A percentile compares a stretch with the other conserved stretches of the same genome.
Conservation (phyloP, 2,113 vertebrate species). For the Blennius ocellaris region DNA sequence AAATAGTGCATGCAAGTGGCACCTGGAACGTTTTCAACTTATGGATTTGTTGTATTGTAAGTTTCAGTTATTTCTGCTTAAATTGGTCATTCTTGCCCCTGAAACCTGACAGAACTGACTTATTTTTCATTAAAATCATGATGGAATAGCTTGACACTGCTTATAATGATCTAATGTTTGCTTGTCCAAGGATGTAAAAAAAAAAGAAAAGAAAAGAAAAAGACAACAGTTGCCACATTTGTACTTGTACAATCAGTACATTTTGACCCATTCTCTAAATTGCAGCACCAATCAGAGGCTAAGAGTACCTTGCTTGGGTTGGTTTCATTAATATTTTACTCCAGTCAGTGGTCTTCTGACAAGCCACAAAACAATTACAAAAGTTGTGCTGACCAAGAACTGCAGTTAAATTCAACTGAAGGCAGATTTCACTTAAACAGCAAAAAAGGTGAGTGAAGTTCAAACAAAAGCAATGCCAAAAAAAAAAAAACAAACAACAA, state of each 20-base stretch:
- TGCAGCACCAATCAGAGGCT: no score
- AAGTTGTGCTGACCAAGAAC: constrained; percentile 12
- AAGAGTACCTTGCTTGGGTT: no score
- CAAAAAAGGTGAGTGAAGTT: constrained; percentile 21
- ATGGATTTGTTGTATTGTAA: no score
- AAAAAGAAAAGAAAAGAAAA: no score
- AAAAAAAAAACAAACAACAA: constrained; percentile 10
- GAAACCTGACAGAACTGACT: no score
- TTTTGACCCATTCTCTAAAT: background rate
- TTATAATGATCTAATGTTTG: background rate
- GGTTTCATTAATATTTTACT: no score
- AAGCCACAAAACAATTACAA: background rate
- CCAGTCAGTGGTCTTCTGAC: constrained; percentile 1
- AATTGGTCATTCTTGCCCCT: no score
- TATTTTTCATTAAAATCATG: no score
- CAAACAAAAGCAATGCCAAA: constrained; percentile 12
- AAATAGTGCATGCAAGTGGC: no score
- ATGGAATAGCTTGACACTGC: no score
- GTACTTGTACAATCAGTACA: background rate
- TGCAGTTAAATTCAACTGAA: background rate
- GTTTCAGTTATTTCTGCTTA: no score
- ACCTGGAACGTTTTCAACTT: no score
- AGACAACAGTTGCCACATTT: background rate
- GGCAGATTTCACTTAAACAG: constrained; percentile 1
- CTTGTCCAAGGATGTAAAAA: background rate